Base-by-base conservation (phyloP, 1,140 invertebrate species). In the Octopus sinensis region DNA sequence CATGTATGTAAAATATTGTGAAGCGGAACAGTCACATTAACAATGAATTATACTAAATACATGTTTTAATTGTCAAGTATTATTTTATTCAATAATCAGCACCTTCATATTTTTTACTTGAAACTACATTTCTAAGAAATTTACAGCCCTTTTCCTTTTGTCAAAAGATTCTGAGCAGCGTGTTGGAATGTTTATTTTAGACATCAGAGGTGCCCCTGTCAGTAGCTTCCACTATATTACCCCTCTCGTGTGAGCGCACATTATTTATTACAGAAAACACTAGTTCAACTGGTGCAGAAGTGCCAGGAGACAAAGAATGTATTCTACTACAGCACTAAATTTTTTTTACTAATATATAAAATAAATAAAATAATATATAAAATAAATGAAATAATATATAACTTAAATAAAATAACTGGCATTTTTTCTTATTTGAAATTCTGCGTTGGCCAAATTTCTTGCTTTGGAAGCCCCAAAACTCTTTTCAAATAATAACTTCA, bases 241-340 rank as follows among this genome's bases (percentile, higher is more conserved):
- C 62, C 62, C 62, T 68, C 62, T 68, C 62, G 2, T 68, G 12
- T 3, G 62, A 68, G 12, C 62, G n/a, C 62, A 68, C 62, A 68
- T 68, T 68, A 68, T 68, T 68, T 68, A 68, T 68, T 68, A 68
- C 62, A 68, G 62, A 68, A 68, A 68, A 68, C n/a, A 68, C 1
- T 68, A 1, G 62, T 68, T 68, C 62, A 68, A 68, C 62, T 68
- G 62, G 62, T 68, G 62, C 62, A 68, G 3, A 68, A 68, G 62
- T 68, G n/a, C 62, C 62, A 68, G 62, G 62, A 68, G 62, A 68
- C 62, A 68, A 68, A 68, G 62, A 68, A 68, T 68, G 62, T 68
- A 68, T 68, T 68, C 62, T 68, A 68, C 62, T 68, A 68, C n/a
- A 68, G 62, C 62, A 68, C 62, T 68, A 68, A 68, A n/a, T 2